phyloP scores from a whole-genome alignment of 2,888 invertebrate genomes.

The Drosophila mulleri region DNA sequence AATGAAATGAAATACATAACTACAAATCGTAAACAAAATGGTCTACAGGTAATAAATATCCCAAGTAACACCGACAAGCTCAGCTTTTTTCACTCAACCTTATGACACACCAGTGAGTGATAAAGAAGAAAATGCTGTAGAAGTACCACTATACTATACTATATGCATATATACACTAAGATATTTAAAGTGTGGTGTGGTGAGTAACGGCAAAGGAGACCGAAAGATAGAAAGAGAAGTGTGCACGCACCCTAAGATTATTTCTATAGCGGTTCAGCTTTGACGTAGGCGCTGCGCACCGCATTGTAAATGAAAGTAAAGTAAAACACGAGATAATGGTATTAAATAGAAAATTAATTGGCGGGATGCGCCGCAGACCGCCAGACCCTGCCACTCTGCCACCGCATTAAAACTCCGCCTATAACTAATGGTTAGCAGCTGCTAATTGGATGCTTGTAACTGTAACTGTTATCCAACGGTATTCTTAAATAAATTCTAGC shows the following conservation, averaged over 20 bases:
- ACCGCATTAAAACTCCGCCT: conserved; percentile 3
- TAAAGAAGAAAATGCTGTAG: conserved; percentile 62
- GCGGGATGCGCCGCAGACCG: conserved; percentile 22
- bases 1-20: conserved; percentile 22
- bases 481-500: conserved; percentile 49
- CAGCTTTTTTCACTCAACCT: conserved; percentile 31
- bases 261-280: conserved; percentile 35
- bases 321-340: conserved; percentile 40
- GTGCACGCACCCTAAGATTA: conserved; percentile 36
- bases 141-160: conserved; percentile 32
- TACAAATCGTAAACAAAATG: conserved; percentile 57
- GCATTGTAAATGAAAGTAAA: conserved; percentile 49
- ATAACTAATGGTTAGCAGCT: conserved; percentile 39
- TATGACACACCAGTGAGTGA: conserved; percentile 56
- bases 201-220: conserved; percentile 8
- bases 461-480: conserved; percentile 45
- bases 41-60: conserved; percentile 58
- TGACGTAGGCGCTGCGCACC: conserved; percentile 19
- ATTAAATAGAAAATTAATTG: conserved; percentile 24
- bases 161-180: not conserved
- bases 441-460: conserved; percentile 43
- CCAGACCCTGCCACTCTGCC: not conserved
- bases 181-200: not conserved
- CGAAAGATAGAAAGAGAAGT: not conserved
- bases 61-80: conserved; percentile 24